Percentiles rank a stretch among this genome's conserved stretches.
Conservation (phyloP, 2,113 vertebrate genomes). For the Mirounga angustirostris region DNA sequence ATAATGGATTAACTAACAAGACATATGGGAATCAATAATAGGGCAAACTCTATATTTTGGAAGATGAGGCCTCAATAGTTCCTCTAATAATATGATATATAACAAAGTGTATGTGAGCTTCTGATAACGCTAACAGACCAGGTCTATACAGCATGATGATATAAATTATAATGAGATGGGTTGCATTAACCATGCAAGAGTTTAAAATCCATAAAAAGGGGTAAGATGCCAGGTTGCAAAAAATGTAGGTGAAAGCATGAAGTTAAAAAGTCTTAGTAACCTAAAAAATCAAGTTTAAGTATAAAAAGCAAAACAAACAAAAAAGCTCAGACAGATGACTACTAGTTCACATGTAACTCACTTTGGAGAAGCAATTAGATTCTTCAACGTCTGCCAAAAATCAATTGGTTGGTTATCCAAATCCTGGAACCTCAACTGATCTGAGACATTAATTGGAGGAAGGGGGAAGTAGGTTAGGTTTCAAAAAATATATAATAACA, state of each 20-base stretch:
- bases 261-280: neutral
- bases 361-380: neutral
- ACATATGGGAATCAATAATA: neutral
- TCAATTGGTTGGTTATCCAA: neutral
- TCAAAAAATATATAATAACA: neutral
- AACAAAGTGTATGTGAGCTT: neutral
- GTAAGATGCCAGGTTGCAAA: neutral
- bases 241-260: neutral
- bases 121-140: neutral
- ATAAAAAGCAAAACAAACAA: neutral
- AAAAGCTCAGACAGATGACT: neutral
- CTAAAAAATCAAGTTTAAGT: neutral
- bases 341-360: neutral
- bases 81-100: neutral
- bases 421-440: neutral
- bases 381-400: neutral
- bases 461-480: neutral
- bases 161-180: neutral
- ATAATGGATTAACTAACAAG: neutral
- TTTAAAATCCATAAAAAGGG: neutral
- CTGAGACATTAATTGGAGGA: neutral
- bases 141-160: neutral
- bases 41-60: neutral
- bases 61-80: neutral
- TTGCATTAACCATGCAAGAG: neutral